Conservation (phyloP, 2,113 vertebrate genomes). For the Deroptyus accipitrinus region DNA sequence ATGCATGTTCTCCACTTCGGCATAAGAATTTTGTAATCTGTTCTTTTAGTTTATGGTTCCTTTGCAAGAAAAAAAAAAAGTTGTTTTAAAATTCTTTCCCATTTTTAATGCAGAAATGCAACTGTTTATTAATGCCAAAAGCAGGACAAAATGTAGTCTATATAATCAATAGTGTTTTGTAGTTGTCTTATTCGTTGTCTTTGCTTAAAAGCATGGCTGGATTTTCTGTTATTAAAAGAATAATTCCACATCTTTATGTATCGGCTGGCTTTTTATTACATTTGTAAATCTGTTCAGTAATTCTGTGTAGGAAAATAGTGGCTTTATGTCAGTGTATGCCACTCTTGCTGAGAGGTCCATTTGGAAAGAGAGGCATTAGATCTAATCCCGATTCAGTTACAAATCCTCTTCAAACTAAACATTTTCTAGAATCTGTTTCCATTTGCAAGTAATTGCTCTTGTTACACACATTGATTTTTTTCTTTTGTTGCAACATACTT, state of each 20-base stretch:
- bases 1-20: accelerated
- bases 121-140: not conserved
- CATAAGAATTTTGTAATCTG: not conserved
- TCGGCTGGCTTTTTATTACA: not conserved
- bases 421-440: not conserved
- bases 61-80: not conserved
- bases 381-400: not conserved
- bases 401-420: not conserved
- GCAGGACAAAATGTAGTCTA: not conserved
- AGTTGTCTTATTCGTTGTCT: not conserved
- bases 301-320: not conserved
- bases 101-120: not conserved
- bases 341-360: not conserved
- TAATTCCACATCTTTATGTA: not conserved
- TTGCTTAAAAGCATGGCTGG: not conserved
- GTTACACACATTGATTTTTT: not conserved
- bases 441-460: not conserved
- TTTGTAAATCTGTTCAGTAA: not conserved
- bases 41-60: not conserved
- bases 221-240: not conserved
- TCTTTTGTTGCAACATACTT: not conserved
- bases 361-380: not conserved
- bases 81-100: not conserved
- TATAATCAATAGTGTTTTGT: not conserved
- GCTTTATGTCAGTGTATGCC: not conserved